Evolutionary conservation across 1,140 invertebrate genomes (phyloP).

Genomic region (Bicyclus anynana): DNA sequence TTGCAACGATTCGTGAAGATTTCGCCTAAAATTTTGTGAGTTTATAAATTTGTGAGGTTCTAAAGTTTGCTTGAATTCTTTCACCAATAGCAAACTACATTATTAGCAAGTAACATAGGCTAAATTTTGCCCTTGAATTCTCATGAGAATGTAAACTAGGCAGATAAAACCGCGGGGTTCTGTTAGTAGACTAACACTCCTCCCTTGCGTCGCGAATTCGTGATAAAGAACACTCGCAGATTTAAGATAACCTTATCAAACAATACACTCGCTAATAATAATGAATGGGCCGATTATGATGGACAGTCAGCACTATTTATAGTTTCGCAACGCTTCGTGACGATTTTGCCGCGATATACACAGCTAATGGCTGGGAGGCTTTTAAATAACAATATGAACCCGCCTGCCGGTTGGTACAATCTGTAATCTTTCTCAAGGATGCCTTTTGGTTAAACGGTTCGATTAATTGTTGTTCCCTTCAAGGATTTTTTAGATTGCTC

Average conservation of each 20-base stretch:
- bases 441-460: conserved; percentile 22
- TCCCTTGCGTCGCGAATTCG: no score
- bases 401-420: conserved; percentile 43
- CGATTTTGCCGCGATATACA: conserved; percentile 35
- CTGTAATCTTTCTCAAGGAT: conserved; percentile 50
- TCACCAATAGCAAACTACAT: no score
- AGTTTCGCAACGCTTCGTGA: conserved; percentile 39
- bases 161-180: no score
- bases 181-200: no score
- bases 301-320: conserved; percentile 12
- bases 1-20: no score
- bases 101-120: no score
- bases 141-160: no score
- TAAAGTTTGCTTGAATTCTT: no score
- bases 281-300: conserved; percentile 25
- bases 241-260: conserved; percentile 2
- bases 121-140: no score
- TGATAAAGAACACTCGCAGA: conserved; percentile 4
- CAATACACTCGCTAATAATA: conserved; percentile 14
- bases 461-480: conserved; percentile 38
- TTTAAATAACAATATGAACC: conserved; percentile 55
- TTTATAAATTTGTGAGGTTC: no score
- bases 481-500: conserved; percentile 28
- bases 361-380: conserved; percentile 45
- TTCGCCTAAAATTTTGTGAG: no score